Evolutionary conservation across 2,888 invertebrate genomes (phyloP), one percentile per base, ranked within the genome.

Genomic region (Molorchus minor): DNA sequence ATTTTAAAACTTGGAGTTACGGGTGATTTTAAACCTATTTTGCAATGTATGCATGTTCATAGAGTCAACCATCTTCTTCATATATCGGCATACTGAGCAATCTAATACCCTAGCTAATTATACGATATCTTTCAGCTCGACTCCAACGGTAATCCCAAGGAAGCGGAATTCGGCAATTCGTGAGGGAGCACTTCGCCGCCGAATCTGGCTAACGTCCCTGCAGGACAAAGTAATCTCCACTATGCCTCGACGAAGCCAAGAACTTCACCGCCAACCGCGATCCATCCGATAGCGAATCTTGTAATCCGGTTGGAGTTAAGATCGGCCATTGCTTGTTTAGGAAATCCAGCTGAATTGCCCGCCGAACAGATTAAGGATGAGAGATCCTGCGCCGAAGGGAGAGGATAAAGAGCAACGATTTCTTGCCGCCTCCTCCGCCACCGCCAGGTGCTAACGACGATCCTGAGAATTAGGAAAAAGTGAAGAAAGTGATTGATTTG

Each of bases 281-380:
- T 61, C 64, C 69, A 16, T 61, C 56, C 36, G 71, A 71, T 55
- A 56, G 58, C 38, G 69, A 71, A 17, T 52, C 69, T 29, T 81
- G 80, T 65, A 79, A 78, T 70, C 76, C 78, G 2, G 70, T 76
- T 3, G 75, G 73, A 15, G 67, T 78, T 16, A 74, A 74, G 56
- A 70, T 79, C 38, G 71, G 70, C 29, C 78, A 79, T 56, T 81
- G 81, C 64, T 56, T 81, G 44, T 80, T 78, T 72, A 75, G 72
- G 77, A 80, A 67, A 69, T 80, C 58, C 80, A 81, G 66, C 67
- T 80, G 17, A 73, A 69, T 44, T 81, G 81, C 65, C 81, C 12
- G 75, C 73, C 38, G 79, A 80, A 53, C 71, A 77, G 64, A 79
- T 81, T 54, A 78, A 77, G 61, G 78, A 81, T 57, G 66, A 74